Evolutionary conservation across 2,113 vertebrate genomes (phyloP), one percentile per base, ranked within the genome.

Genomic region (Channa argus): DNA sequence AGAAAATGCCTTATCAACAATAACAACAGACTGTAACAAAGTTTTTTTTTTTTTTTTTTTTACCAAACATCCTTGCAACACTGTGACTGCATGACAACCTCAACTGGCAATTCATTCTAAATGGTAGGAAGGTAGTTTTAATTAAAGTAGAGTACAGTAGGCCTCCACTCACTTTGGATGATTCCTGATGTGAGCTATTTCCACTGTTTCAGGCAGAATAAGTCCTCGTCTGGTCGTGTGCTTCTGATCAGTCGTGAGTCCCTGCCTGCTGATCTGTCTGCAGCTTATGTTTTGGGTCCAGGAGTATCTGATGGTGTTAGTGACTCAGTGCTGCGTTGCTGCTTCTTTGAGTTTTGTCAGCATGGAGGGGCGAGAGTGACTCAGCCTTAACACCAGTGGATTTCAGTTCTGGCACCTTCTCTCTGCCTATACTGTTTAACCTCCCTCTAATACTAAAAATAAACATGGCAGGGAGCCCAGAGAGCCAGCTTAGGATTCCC

Each of bases 301-400:
- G 39, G n/a, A 37, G 4, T 61, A 67, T 85, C 70, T 33, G 14
- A 56, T 72, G 52, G 46, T 65, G 70, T 77, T 74, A 58, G 69
- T 71, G 75, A 49, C 60, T 64, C 70, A 50, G 55, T 39, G 55
- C 62, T 63, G 41, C 59, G 9, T 50, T 46, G 41, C 63, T 63
- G 78, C 87, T 87, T 86, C 72, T 89, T 90, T 91, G 78, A 83
- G 50, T 84, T 87, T 64, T 39, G 71, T 69, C 54, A 58, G 44
- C 80, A 70, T 63, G 63, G 66, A 7, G 70, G 76, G 47, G 47
- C 43, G 68, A 71, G 65, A 67, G 33, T 43, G 50, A 78, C 62
- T 82, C 71, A 62, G 43, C 63, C 60, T 59, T 55, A 63, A 76
- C 88, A 74, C 73, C 13, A 3, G 24, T 14, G 7, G 15, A 56